These are phyloP conservation scores for Pherbina coryleti DNA, from an alignment of 2,888 invertebrate genomes.

Conservation along the genomic window DNA sequence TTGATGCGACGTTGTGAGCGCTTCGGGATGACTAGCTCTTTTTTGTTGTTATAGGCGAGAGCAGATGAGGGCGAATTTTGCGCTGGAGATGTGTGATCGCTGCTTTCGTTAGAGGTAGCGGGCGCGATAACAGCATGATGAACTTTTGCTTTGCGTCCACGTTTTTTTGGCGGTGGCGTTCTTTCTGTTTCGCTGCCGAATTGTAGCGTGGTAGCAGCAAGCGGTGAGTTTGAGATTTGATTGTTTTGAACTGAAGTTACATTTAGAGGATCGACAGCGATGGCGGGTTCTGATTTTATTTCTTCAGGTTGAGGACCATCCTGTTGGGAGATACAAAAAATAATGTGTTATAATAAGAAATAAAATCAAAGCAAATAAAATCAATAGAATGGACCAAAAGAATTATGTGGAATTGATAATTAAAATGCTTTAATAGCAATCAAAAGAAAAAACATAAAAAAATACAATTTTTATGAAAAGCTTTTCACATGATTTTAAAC, in stretches of 20 bases:
- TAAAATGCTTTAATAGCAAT: too few species aligned
- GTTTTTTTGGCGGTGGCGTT: constrained; percentile 66
- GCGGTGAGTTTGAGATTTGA: not conserved
- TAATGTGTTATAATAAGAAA: not conserved
- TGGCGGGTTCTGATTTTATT: constrained; percentile 52
- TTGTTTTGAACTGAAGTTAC: not conserved
- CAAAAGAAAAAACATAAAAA: not conserved
- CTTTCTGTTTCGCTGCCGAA: constrained; percentile 50
- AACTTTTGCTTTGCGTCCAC: constrained; percentile 66
- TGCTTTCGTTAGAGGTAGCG: constrained; percentile 4
- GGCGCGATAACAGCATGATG: constrained; percentile 36
- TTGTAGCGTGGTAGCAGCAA: not conserved
- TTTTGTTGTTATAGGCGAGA: not conserved
- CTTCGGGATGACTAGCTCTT: constrained; percentile 60
- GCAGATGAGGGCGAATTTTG: constrained; percentile 6
- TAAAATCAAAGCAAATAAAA: too few species aligned
- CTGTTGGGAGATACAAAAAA: constrained; percentile 24
- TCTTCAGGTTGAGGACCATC: constrained; percentile 50
- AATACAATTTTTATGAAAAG: too few species aligned
- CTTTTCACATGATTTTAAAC: not conserved
- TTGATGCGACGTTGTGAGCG: constrained; percentile 74
- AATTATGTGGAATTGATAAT: too few species aligned
- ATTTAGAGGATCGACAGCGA: not conserved
- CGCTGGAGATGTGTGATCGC: constrained; percentile 40
- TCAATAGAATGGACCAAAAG: not conserved